Evolutionary conservation across 2,113 vertebrate genomes (phyloP).

Genomic region (Macrotus californicus): DNA sequence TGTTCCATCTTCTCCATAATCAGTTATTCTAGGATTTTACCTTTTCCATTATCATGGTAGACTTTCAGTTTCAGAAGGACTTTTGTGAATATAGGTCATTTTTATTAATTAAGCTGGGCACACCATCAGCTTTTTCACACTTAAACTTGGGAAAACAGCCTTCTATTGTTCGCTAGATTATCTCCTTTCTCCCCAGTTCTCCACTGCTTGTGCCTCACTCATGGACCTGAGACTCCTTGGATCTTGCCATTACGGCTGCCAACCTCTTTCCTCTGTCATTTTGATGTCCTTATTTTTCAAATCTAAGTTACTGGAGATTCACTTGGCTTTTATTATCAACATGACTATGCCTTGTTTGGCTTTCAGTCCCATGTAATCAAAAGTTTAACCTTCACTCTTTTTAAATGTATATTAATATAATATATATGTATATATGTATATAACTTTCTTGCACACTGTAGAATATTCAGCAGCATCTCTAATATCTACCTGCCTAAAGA

Average conservation of each 20-base stretch:
- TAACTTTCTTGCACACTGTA: rapidly evolving
- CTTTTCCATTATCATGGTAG: not conserved
- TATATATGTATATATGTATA: not conserved
- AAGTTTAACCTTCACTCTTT: not conserved
- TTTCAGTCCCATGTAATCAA: not conserved
- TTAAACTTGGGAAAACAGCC: not conserved
- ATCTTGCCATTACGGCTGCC: not conserved
- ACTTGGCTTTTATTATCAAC: not conserved
- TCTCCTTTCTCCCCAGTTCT: not conserved
- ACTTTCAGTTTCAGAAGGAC: not conserved
- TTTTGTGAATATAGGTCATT: not conserved
- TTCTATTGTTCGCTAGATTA: rapidly evolving
- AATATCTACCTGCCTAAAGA: not conserved
- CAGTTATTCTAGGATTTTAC: not conserved
- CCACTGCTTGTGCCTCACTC: too few relatives aligned
- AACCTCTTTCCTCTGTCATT: not conserved
- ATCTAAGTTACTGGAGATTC: not conserved
- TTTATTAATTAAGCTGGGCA: not conserved
- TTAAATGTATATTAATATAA: too few relatives aligned
- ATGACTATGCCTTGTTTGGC: not conserved
- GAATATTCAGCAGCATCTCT: too few relatives aligned
- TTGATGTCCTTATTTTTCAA: not conserved
- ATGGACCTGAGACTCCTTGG: not conserved
- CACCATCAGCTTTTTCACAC: not conserved
- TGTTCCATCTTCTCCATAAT: not conserved